Evolutionary conservation across 2,888 invertebrate species (phyloP).

Genomic region (Rhorus exstirpatorius): DNA sequence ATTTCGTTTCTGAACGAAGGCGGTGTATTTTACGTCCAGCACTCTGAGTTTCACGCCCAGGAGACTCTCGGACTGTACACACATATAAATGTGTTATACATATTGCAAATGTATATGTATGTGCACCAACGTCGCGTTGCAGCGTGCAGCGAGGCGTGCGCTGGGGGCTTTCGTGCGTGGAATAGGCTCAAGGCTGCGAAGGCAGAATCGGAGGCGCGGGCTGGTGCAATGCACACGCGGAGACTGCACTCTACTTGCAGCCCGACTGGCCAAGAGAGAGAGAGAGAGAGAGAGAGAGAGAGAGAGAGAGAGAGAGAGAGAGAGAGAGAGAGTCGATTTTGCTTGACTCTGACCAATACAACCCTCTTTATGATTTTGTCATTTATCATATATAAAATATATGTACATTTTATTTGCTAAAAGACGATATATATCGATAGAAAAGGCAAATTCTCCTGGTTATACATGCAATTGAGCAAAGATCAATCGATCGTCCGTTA

Average conservation of each 20-base stretch:
- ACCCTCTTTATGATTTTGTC: constrained; percentile 24
- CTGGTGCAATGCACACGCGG: constrained; percentile 79
- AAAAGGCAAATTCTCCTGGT: constrained; percentile 13
- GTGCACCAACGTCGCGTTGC: constrained; percentile 76
- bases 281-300: constrained; percentile 15
- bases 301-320: too few relatives aligned
- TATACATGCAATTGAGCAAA: constrained; percentile 27
- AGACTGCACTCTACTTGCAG: constrained; percentile 67
- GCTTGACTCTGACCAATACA: constrained; percentile 17
- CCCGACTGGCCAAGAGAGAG: constrained; percentile 24
- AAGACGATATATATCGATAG: too few relatives aligned
- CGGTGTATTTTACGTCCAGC: constrained; percentile 44
- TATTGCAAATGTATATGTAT: background rate
- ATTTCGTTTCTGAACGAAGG: constrained; percentile 35
- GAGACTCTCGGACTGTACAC: constrained; percentile 31
- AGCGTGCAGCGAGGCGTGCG: constrained; percentile 85
- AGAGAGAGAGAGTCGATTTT: constrained; percentile 22
- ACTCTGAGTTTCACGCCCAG: constrained; percentile 19
- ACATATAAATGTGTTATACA: background rate
- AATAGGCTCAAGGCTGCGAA: constrained; percentile 86
- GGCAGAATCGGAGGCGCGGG: constrained; percentile 58
- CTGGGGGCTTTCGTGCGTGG: constrained; percentile 86
- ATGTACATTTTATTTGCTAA: too few relatives aligned
- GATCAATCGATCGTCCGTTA: constrained; percentile 39
- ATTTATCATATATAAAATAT: background rate